Percentiles rank a stretch among this genome's conserved stretches.
Evolutionary conservation across 2,797 vertebrate genomes (phyloP).

Genomic region (Crax fasciolata): DNA sequence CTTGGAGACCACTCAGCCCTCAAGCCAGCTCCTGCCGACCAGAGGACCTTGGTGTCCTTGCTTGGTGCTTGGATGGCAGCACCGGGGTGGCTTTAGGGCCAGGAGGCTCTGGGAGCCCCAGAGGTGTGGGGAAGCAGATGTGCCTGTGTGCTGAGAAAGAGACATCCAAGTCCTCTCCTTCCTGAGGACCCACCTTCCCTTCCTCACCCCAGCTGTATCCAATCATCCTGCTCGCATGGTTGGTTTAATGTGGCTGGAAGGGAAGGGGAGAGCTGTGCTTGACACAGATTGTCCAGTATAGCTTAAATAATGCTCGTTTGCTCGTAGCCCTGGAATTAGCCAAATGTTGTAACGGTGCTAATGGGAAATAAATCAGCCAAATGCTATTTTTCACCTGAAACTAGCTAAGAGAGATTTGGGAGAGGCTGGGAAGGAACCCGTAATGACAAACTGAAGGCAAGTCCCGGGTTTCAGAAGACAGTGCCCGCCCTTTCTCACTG

Average conservation of each 20-base stretch:
- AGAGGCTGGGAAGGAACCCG: not conserved
- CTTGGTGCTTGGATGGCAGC: accelerated
- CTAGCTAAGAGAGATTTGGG: not conserved
- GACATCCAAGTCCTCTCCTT: not conserved
- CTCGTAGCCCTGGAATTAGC: not conserved
- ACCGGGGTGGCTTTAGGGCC: not conserved
- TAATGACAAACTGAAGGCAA: slow-evolving; percentile 22
- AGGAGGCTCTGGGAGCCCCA: not conserved
- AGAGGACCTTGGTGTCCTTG: accelerated
- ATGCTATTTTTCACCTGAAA: not conserved
- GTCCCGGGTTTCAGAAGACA: not conserved
- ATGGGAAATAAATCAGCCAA: not conserved
- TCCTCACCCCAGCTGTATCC: not conserved
- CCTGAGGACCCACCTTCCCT: not conserved
- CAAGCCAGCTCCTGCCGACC: accelerated
- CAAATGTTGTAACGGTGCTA: not conserved
- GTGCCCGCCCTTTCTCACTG: not conserved
- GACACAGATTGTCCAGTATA: not conserved
- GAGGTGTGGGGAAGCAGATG: accelerated
- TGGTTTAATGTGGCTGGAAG: not conserved
- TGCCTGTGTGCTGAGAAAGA: not conserved
- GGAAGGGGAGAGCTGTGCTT: not conserved
- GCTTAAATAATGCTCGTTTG: not conserved
- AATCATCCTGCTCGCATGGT: not conserved
- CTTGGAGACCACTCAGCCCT: not conserved